These are phyloP conservation scores for Dipodomys ordii DNA, from an alignment of 2,113 vertebrate genomes.

Conservation along the genomic window DNA sequence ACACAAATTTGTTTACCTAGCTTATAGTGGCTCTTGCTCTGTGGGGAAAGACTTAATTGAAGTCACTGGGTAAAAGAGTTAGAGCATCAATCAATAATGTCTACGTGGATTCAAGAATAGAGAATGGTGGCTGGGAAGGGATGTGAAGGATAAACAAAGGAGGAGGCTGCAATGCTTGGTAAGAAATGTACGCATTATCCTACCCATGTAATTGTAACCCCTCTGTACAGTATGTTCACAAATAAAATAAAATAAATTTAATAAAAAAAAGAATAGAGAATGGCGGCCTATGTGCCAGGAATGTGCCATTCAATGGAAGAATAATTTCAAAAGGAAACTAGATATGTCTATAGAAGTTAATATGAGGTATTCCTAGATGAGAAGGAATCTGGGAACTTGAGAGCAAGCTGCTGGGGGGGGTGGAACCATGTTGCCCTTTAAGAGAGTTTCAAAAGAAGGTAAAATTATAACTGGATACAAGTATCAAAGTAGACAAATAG, in stretches of 20 bases:
- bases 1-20: background rate
- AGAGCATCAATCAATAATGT: background rate
- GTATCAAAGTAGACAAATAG: background rate
- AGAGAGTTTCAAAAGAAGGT: background rate
- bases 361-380: background rate
- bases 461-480: background rate
- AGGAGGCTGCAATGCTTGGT: too few species aligned
- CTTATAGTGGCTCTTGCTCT: background rate
- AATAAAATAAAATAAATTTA: too few species aligned
- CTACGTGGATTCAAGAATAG: background rate
- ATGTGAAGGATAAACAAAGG: too few species aligned
- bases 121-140: too few species aligned
- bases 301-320: slow-evolving; percentile 44
- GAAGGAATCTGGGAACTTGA: slow-evolving; percentile 32
- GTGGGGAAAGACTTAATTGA: background rate
- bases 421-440: background rate
- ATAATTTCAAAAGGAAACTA: slow-evolving; percentile 56
- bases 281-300: background rate
- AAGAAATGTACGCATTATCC: too few species aligned
- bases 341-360: slow-evolving; percentile 7
- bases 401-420: background rate
- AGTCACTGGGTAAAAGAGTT: background rate
- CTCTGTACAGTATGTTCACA: too few species aligned
- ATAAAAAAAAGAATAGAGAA: slow-evolving; percentile 1
- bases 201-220: too few species aligned